Base-by-base conservation (phyloP, 2,888 invertebrate genomes). In the Tenthredo notha region DNA sequence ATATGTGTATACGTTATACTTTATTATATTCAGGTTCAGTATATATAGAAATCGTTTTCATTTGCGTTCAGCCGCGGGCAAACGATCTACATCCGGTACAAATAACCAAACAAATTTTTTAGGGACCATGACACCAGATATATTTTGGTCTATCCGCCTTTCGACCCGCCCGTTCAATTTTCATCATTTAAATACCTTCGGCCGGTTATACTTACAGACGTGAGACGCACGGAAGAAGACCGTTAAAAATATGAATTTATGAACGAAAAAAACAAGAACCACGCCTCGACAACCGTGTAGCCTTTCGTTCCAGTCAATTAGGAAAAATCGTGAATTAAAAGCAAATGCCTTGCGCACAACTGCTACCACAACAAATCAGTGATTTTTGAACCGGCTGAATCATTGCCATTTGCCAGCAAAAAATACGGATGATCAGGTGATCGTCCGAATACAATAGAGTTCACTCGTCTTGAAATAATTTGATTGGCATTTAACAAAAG, bases 81-180 rank as follows among this genome's bases (percentile, higher is more conserved):
- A 61, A n/a, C 29, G 43, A 70, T 83, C 70, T 50, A 70, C 67
- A 61, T 67, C 83, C 67, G 67, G 67, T 83, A 80, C 37, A 61
- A 80, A 61, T 61, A 50, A n/a, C 9, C 58, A 61, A 80, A 40
- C n/a, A 25, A 33, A 9, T 80, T 80, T 80, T 80, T 58, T 37
- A 61, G 6, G 21, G 21, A 2, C 37, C 43, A 61, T 61, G 61
- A 58, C 80, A 40, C 80, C 21, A 37, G n/a, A 54, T 18, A 67
- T 33, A 67, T 33, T 33, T 25, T 25, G 15, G 6, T 18, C 21
- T 12, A 74, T 74, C 10, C 43, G 74, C 43, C 12, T 40, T 72
- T 7, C n/a, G 21, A 72, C 43, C 43, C 40, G 43, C 70, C 33
- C 33, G 37, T 72, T 18, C 12, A 67, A 33, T 67, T 67, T 15